phyloP scores from a whole-genome alignment of 2,113 vertebrate genomes.

The Lepus americanus region DNA sequence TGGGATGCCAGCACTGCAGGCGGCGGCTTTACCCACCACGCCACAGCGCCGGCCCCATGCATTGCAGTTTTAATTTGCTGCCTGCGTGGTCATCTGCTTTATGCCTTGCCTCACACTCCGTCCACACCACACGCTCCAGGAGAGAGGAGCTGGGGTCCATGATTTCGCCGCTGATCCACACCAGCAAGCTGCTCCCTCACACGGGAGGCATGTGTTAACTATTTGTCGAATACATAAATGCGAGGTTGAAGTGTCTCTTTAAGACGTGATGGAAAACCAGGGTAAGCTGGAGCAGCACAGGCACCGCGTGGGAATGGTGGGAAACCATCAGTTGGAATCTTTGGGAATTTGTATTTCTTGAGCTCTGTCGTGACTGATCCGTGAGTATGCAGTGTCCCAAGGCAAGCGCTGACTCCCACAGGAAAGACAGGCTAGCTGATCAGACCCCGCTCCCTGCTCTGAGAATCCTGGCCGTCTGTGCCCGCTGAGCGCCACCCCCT shows the following conservation, averaged over 20 bases:
- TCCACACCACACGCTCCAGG: neutral
- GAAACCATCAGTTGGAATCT: neutral
- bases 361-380: neutral
- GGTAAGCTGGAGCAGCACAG: neutral
- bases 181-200: neutral
- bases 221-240: neutral
- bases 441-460: neutral
- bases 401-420: neutral
- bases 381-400: slow-evolving; percentile 2
- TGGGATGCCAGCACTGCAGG: too few relatives aligned
- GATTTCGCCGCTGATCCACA: neutral
- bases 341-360: neutral
- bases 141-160: neutral
- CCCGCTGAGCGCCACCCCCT: neutral
- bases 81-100: neutral
- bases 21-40: too few relatives aligned
- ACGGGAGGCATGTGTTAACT: neutral
- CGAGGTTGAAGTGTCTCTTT: neutral
- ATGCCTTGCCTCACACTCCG: fast-evolving
- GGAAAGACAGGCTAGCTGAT: neutral
- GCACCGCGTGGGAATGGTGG: neutral
- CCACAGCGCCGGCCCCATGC: too few relatives aligned
- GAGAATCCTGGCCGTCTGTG: neutral
- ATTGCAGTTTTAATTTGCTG: neutral
- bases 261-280: neutral